Evolutionary conservation across 1,140 invertebrate species (phyloP).

Genomic region (Macrobrachium rosenbergii): DNA sequence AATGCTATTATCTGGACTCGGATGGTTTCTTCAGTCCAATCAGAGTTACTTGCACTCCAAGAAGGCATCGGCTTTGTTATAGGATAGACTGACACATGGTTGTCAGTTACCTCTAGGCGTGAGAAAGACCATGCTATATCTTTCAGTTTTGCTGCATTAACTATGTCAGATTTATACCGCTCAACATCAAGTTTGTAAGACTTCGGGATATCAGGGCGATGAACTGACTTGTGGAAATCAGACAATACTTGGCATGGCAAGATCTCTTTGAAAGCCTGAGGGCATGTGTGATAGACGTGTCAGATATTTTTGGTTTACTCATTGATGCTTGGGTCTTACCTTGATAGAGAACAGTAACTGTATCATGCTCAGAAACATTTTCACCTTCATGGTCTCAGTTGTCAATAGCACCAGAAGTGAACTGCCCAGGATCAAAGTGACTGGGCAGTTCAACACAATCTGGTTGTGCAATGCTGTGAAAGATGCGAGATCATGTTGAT

Average conservation of each 20-base stretch:
- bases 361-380: slow-evolving; percentile 37
- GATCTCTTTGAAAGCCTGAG: slow-evolving; percentile 29
- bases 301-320: slow-evolving; percentile 14
- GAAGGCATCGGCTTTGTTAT: too few species aligned
- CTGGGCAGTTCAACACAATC: slow-evolving; percentile 5
- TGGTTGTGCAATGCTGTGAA: slow-evolving; percentile 30
- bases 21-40: slow-evolving; percentile 21
- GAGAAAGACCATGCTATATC: not conserved
- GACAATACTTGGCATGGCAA: slow-evolving; percentile 25
- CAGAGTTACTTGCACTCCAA: too few species aligned
- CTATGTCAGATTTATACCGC: not conserved
- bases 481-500: slow-evolving; percentile 24
- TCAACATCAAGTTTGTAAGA: not conserved
- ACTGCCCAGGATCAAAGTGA: slow-evolving; percentile 37
- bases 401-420: too few species aligned
- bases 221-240: slow-evolving; percentile 28
- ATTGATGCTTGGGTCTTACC: slow-evolving; percentile 3
- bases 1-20: too few species aligned
- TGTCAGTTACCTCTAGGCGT: not conserved
- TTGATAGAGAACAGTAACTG: slow-evolving; percentile 30
- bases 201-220: not conserved
- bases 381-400: slow-evolving; percentile 34
- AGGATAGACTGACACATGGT: too few species aligned
- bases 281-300: slow-evolving; percentile 19
- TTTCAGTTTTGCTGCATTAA: slow-evolving; percentile 14